Base-by-base conservation (phyloP, 2,888 invertebrate species). In the Tigriopus californicus region DNA sequence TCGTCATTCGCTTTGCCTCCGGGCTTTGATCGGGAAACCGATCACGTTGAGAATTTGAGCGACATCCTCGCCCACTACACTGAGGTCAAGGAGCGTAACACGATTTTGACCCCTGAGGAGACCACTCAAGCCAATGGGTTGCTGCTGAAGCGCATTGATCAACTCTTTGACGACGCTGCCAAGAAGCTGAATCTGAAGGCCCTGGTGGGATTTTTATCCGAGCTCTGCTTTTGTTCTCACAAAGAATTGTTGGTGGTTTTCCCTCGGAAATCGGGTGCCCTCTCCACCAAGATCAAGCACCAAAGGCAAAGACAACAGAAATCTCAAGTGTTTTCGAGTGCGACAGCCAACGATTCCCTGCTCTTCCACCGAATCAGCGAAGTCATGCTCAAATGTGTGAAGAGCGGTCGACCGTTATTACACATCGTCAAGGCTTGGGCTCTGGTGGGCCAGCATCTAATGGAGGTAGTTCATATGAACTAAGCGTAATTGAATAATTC, bases 381-480 rank as follows among this genome's bases (percentile, higher is more conserved):
- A 69, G 85, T 91, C 0, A 83, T 91, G 65, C 73, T 92, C 63
- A 83, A 85, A 65, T 87, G 90, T 58, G 81, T 89, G 12, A 78
- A 85, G 61, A 87, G 89, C 54, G 85, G 89, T 0, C 71, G 92
- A 0, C 92, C 92, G 0, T 73, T 92, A 25, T 80, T 91, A 48
- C 95, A 95, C 69, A 81, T 90, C 58, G 85, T 95, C 80, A 82
- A 85, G 64, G 81, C 76, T 41, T 95, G 94, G 94, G 86, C 86
- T 12, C 83, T 90, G 0, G 83, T 89, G 1, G 88, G 90, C 0
- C 86, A 89, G 0, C 91, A 94, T 71, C 81, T 94, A 60, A 90
- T 92, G 80, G 85, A 33, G 33, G 33, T 33, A 33, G 4, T 33
- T 33, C 33, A 33, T 84, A 65, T 68, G 69, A 62, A 59, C 61